These are phyloP conservation scores for Onychomys arenicola DNA, from an alignment of 2,797 vertebrate species.

Conservation along the genomic window DNA sequence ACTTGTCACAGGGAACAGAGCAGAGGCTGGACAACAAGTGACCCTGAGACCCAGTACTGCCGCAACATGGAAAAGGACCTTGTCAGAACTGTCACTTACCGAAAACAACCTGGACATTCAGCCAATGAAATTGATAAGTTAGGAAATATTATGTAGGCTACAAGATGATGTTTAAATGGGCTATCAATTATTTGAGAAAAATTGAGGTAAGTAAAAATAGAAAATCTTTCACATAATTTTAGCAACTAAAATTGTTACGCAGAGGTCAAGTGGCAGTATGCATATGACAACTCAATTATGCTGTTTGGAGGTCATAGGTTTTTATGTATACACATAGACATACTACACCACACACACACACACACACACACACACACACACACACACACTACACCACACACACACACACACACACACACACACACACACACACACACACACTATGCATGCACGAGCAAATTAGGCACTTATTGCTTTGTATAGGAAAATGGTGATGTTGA, in stretches of 20 bases:
- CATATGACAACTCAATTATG: neutral
- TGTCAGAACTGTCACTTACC: neutral
- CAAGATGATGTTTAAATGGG: neutral
- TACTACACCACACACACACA: neutral
- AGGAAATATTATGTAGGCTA: neutral
- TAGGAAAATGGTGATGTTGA: neutral
- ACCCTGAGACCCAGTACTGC: neutral
- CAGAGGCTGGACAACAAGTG: neutral
- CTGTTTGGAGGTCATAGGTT: neutral
- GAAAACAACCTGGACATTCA: neutral
- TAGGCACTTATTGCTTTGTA: neutral
- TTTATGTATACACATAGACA: neutral
- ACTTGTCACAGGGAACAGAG: neutral
- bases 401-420: no score
- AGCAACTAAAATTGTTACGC: neutral
- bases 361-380: no score
- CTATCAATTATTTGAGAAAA: neutral
- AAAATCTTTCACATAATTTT: constrained; percentile 2
- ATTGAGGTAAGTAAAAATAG: neutral
- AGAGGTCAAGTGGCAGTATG: neutral
- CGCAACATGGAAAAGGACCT: neutral
- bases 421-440: no score
- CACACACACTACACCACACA: no score
- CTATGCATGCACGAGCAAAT: neutral
- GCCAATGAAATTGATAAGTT: neutral